Evolutionary conservation across 2,113 vertebrate species (phyloP).

Genomic region (Bothrops jararaca): DNA sequence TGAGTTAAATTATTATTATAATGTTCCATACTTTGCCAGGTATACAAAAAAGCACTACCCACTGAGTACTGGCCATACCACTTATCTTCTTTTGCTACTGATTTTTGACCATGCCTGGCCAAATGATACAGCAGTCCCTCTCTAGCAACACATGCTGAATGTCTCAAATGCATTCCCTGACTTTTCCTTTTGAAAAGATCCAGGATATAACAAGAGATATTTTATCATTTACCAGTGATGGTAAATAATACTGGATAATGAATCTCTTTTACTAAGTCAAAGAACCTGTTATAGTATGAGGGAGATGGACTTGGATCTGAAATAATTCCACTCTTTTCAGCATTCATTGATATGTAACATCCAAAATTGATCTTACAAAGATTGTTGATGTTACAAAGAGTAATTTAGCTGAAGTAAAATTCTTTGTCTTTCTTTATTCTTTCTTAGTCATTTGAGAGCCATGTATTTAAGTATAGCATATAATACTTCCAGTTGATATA

Average conservation of each 20-base stretch:
- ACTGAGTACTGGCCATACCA: neutral
- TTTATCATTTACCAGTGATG: neutral
- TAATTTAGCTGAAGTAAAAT: neutral
- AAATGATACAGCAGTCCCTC: neutral
- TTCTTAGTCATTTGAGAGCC: neutral
- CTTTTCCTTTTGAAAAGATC: neutral
- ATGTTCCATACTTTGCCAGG: neutral
- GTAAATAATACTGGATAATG: neutral
- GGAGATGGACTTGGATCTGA: neutral
- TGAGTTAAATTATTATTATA: neutral
- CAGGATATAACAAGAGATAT: neutral
- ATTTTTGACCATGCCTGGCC: neutral
- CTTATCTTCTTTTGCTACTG: neutral
- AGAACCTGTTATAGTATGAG: neutral
- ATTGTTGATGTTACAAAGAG: fast-evolving
- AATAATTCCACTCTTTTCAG: neutral
- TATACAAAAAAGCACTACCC: neutral
- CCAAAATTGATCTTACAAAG: neutral
- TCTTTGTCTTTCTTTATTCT: neutral
- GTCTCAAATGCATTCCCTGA: neutral
- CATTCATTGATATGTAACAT: neutral
- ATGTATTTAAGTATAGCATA: neutral
- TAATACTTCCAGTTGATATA: neutral
- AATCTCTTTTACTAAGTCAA: neutral
- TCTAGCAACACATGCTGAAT: neutral